Percentiles rank a stretch among this genome's conserved stretches.
Evolutionary conservation across 2,797 vertebrate species (phyloP).

Genomic region (Hipposideros larvatus): DNA sequence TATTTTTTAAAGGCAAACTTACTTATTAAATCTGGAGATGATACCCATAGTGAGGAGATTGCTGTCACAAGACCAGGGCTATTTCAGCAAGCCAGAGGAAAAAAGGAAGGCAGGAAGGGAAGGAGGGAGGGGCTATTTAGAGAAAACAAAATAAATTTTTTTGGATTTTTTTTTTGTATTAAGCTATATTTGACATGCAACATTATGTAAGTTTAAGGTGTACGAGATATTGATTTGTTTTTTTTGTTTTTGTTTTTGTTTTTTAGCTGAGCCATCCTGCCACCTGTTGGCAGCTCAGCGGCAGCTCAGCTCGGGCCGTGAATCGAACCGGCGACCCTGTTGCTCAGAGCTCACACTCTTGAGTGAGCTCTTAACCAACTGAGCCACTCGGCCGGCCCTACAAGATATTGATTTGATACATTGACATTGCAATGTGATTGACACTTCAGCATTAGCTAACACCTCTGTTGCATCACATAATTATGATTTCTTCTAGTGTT

Average conservation of each 20-base stretch:
- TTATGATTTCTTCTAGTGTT: background rate
- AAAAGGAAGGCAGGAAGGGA: no score
- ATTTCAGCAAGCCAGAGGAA: background rate
- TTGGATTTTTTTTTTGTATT: background rate
- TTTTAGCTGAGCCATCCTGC: no score
- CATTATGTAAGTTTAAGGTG: background rate
- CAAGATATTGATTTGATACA: background rate
- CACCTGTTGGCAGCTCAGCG: no score
- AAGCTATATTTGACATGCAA: background rate
- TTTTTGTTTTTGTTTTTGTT: no score
- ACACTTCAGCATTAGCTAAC: background rate
- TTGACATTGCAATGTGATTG: background rate
- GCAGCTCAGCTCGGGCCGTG: no score
- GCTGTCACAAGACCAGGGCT: background rate
- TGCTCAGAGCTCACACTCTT: no score
- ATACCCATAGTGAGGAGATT: background rate
- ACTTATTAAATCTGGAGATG: background rate
- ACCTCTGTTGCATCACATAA: background rate
- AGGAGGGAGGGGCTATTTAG: no score
- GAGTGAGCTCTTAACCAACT: no score
- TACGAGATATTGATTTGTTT: background rate
- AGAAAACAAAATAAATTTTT: background rate
- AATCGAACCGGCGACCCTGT: no score
- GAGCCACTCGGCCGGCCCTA: no score
- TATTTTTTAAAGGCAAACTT: slow-evolving; percentile 1